phyloP scores from a whole-genome alignment of 2,113 vertebrate genomes.

The Amblyornis subalaris region DNA sequence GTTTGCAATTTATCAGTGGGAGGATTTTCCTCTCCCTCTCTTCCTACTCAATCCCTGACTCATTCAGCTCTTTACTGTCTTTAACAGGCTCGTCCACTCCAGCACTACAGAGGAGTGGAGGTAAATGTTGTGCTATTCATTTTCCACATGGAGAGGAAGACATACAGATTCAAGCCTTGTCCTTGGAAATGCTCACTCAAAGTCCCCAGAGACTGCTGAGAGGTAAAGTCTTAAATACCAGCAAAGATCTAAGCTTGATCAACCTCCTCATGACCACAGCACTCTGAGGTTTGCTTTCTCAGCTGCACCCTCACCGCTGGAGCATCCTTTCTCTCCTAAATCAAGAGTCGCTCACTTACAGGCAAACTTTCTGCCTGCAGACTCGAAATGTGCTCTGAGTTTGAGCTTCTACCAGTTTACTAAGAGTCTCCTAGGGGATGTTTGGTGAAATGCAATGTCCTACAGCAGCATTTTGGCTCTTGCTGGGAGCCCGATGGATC shows the following conservation, averaged over 20 bases:
- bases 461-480: neutral
- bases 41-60: neutral
- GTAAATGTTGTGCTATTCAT: neutral
- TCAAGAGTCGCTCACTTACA: accelerated
- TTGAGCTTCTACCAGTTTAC: neutral
- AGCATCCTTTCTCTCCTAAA: neutral
- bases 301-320: neutral
- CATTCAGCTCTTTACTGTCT: neutral
- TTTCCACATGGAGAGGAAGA: neutral
- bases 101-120: neutral
- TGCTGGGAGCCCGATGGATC: neutral
- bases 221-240: neutral
- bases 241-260: neutral
- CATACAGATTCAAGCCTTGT: neutral
- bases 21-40: neutral
- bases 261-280: neutral
- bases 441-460: neutral
- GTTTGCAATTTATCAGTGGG: neutral
- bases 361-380: neutral
- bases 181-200: neutral
- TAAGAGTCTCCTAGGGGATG: neutral
- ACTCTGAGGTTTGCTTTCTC: neutral
- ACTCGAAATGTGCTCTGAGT: accelerated
- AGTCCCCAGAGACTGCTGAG: neutral
- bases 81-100: neutral